Evolutionary conservation across 2,113 vertebrate genomes (phyloP).

Genomic region (Xiphias gladius): DNA sequence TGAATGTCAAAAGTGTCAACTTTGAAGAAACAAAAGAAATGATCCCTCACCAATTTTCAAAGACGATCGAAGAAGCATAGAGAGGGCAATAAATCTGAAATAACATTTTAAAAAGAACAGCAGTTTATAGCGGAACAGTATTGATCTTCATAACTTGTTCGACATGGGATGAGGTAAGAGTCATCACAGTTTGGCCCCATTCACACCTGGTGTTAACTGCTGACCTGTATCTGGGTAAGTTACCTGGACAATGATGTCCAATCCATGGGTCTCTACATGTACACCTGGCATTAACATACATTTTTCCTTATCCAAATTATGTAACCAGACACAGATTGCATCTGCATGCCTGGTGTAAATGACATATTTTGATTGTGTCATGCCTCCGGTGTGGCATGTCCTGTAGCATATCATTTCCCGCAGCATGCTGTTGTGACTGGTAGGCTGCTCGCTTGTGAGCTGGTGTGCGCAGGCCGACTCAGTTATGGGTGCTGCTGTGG

Average conservation of each 20-base stretch:
- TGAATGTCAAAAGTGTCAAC: conserved; percentile 3
- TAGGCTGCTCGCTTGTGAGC: background rate
- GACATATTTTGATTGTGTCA: no score
- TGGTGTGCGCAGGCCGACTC: background rate
- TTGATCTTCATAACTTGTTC: no score
- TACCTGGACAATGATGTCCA: background rate
- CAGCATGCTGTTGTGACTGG: background rate
- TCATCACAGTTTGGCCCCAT: background rate
- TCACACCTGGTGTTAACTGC: no score
- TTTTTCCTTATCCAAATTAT: no score
- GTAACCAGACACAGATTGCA: background rate
- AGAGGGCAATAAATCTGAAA: background rate
- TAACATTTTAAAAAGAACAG: no score
- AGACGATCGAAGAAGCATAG: background rate
- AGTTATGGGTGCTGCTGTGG: no score
- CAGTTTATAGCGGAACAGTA: no score
- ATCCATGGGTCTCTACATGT: no score
- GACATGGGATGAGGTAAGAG: background rate
- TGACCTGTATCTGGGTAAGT: background rate
- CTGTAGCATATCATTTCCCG: background rate
- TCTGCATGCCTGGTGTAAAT: background rate
- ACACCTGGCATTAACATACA: no score
- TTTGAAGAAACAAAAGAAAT: background rate
- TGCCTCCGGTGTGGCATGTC: no score
- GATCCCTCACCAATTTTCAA: background rate